Percentiles rank a stretch among this genome's conserved stretches.
phyloP scores from a whole-genome alignment of 2,113 vertebrate species.

The Tauraco erythrolophus region DNA sequence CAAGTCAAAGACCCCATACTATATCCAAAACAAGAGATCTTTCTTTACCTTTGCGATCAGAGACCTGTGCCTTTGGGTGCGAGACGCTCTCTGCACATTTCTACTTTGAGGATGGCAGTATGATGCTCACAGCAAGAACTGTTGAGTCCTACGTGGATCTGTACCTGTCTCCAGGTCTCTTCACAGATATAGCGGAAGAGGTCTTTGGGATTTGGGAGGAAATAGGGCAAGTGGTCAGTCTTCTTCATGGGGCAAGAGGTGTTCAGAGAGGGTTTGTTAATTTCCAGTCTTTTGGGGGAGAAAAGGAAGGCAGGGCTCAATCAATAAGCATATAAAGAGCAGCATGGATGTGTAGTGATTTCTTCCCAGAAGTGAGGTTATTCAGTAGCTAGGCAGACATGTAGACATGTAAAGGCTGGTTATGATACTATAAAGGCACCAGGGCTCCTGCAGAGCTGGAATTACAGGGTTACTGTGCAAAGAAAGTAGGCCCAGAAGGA shows the following conservation, averaged over 20 bases:
- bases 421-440: conserved; percentile 1
- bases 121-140: neutral
- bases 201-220: neutral
- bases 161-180: neutral
- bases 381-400: neutral
- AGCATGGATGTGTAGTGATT: neutral
- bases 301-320: neutral
- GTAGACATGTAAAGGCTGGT: neutral
- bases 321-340: neutral
- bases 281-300: neutral
- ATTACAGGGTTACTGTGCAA: conserved; percentile 35
- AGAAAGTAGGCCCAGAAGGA: conserved; percentile 14
- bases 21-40: neutral
- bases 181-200: neutral
- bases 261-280: neutral
- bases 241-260: neutral
- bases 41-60: neutral
- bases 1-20: neutral
- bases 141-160: neutral
- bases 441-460: neutral
- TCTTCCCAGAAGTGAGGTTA: neutral
- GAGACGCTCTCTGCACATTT: neutral
- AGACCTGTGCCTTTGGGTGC: neutral
- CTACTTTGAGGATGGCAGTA: neutral
- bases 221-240: neutral